Base-by-base conservation (phyloP, 1,140 invertebrate genomes). In the Choristoneura fumiferana region DNA sequence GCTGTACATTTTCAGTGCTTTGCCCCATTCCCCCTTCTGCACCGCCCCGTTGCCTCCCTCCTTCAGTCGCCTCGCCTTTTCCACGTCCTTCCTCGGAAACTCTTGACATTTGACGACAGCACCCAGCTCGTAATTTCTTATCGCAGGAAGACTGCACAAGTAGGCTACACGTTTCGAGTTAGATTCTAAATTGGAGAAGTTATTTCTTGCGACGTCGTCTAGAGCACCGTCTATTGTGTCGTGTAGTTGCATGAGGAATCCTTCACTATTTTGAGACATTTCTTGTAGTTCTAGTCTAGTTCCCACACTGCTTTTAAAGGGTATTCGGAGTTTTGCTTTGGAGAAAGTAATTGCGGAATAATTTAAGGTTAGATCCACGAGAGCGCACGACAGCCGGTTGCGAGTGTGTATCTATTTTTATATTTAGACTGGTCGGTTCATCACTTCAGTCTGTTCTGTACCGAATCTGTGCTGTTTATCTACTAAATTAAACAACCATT, bases 41-140 rank as follows among this genome's bases (percentile, higher is more conserved):
- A 97, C 98, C 17, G 91, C 92, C 43, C 91, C 90, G 75, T 98
- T 98, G 12, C 96, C 97, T 58, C 92, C 89, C 49, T 93, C 91
- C 82, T 97, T 96, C 3, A 94, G 81, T 54, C 90, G 80, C 13
- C 91, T 82, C 0, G 95, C 93, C 71, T 91, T 90, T 55, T 92
- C 86, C 6, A 89, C 76, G 80, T 92, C 91, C 85, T 97, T 97
- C 35, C 88, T 90, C 52, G 77, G 78, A 69, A 87, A 84, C 8
- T 74, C 71, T 57, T 73, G 40, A 60, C 73, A 73, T 70, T 81
- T 76, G 40, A 56, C 62, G 14, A 88, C 60, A 55, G 56, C 63
- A 33, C 68, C 66, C 10, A 89, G 62, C 71, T 89, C 70, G 56
- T 84, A 89, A 49, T 75, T 72, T 64, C 71, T 84, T 35, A 89